Base-by-base conservation (phyloP, 1,140 invertebrate species). In the Agrypnia vestita region DNA sequence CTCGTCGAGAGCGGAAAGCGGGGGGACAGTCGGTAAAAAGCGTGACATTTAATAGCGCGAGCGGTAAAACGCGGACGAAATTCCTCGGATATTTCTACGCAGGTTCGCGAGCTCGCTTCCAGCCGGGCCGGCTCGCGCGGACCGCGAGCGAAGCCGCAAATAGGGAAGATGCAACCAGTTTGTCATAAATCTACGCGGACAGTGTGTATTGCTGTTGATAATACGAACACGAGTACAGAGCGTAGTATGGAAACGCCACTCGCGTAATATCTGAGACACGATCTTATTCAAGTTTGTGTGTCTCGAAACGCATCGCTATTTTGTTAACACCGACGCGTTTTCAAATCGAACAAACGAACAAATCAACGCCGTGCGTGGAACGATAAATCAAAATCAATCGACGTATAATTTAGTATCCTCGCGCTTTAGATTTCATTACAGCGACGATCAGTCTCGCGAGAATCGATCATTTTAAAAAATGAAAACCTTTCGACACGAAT, bases 81-180 rank as follows among this genome's bases (percentile, higher is more conserved):
- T 49, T 15, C 19, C 46, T 71, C 46, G 9, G 46, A 47, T 17
- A 51, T 71, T 71, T 71, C 25, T 71, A 51, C 21, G 15, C 44
- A 25, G 67, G 47, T 10, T 49, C 46, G 17, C 46, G 46, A 71
- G 49, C 51, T 71, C 51, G 49, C 67, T 21, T 71, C 13, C 43
- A 69, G 3, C 6, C 44, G n/a, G 47, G 35, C 47, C 71, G 10
- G 51, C 51, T n/a, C 44, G 76, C 21, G 53, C 25, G 25, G 25
- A 71, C 49, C 55, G 74, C 69, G 76, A 55, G 15, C 55, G 49
- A 62, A 71, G 56, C 75, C 59, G 69, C 80, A 79, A 79, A 78
- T 82, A 82, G 80, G 72, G 77, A 82, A 76, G 80, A 82, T 62
- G 56, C 67, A 82, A 82, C 80, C 80, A 82, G 80, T 82, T 82